Conservation (phyloP, 1,140 invertebrate genomes). For the Hylaeus anthracinus region DNA sequence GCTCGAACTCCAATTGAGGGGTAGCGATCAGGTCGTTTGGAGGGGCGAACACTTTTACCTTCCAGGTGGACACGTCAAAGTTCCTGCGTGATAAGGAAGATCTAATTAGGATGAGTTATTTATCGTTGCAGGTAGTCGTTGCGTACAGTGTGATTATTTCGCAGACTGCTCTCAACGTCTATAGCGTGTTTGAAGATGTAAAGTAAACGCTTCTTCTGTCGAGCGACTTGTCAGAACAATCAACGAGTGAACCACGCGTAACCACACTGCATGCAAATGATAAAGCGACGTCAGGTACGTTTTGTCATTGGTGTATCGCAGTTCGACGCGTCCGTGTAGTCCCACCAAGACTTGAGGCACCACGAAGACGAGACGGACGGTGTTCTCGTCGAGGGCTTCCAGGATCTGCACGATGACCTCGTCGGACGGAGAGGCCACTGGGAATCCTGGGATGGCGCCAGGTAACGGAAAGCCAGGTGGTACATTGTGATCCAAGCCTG, state of each 20-base stretch:
- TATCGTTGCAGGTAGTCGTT: background rate
- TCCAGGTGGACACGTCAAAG: constrained; percentile 87
- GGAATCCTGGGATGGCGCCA: constrained; percentile 62
- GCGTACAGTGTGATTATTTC: too few species aligned
- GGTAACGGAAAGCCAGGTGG: constrained; percentile 66
- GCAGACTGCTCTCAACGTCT: too few species aligned
- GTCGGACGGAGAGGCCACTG: constrained; percentile 71
- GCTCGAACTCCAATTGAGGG: constrained; percentile 90
- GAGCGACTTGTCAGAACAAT: too few species aligned
- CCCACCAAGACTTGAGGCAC: constrained; percentile 91
- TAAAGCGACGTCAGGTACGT: constrained; percentile 80
- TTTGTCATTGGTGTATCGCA: constrained; percentile 89
- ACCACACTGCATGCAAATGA: too few species aligned
- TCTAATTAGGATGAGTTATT: background rate
- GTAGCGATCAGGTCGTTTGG: constrained; percentile 91
- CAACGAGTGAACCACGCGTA: too few species aligned
- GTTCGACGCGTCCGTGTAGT: constrained; percentile 90
- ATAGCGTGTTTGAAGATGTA: too few species aligned
- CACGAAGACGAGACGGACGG: constrained; percentile 90
- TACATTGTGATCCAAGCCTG: constrained; percentile 70
- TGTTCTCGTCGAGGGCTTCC: constrained; percentile 88
- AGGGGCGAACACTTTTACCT: constrained; percentile 91
- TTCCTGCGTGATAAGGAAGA: constrained; percentile 79
- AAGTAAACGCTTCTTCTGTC: too few species aligned
- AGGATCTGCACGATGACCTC: constrained; percentile 85